phyloP scores from a whole-genome alignment of 2,113 vertebrate species.

The Notarius lentiginosus region DNA sequence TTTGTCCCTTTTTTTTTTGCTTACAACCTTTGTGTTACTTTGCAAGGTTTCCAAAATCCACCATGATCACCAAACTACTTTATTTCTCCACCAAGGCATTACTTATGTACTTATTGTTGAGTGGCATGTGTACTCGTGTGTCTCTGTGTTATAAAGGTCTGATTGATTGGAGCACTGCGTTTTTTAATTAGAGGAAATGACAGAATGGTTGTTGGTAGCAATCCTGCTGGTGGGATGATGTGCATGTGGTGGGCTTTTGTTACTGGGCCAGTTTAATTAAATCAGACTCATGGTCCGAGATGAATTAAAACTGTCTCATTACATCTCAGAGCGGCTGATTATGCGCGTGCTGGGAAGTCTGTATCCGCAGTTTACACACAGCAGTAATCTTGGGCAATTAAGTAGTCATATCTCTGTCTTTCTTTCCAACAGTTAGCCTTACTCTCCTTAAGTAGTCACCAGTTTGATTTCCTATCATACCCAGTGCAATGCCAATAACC shows the following conservation, averaged over 20 bases:
- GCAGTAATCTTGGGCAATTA: conserved; percentile 9
- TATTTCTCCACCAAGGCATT: neutral
- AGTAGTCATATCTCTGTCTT: conserved; percentile 7
- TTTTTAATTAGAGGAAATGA: conserved; percentile 72
- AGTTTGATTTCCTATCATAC: neutral
- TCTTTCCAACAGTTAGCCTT: neutral
- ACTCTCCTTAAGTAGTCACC: neutral
- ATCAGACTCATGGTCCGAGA: conserved; percentile 68
- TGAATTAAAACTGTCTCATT: conserved; percentile 73
- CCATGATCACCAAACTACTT: neutral
- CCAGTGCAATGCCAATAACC: neutral
- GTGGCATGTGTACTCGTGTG: neutral
- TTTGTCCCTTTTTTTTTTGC: neutral
- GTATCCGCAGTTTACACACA: conserved; percentile 27
- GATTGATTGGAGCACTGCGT: conserved; percentile 52
- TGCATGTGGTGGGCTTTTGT: conserved; percentile 61
- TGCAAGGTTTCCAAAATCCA: neutral
- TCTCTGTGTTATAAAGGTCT: conserved; percentile 18
- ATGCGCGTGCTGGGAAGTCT: conserved; percentile 55
- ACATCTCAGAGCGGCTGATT: conserved; percentile 59
- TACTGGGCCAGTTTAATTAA: conserved; percentile 73
- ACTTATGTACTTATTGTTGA: neutral
- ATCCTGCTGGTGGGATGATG: conserved; percentile 29
- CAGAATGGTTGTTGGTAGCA: conserved; percentile 39
- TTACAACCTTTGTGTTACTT: neutral